These are phyloP conservation scores for Dorcus parallelipipedus DNA, from an alignment of 2,888 invertebrate genomes.

Conservation along the genomic window DNA sequence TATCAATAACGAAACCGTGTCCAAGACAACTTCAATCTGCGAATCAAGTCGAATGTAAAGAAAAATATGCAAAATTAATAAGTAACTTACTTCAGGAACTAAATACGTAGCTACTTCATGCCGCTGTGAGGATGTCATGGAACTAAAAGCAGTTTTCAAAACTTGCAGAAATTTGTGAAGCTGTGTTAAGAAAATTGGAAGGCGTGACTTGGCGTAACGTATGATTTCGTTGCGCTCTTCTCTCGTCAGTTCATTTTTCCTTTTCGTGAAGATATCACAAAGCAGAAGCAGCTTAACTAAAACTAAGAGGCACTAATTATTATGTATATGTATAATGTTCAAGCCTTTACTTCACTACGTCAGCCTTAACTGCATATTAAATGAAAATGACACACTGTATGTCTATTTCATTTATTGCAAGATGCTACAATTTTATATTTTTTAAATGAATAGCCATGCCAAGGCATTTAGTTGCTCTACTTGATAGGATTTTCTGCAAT, in stretches of 20 bases:
- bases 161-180: conserved; percentile 59
- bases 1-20: conserved; percentile 57
- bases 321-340: too few species aligned
- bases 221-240: conserved; percentile 66
- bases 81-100: conserved; percentile 59
- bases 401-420: too few species aligned
- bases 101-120: conserved; percentile 62
- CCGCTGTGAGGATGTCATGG: conserved; percentile 56
- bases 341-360: too few species aligned
- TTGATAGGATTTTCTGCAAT: too few species aligned
- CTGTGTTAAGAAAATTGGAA: conserved; percentile 64
- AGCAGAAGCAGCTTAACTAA: conserved; percentile 56
- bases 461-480: too few species aligned
- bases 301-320: conserved; percentile 39
- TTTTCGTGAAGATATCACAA: conserved; percentile 63
- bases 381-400: too few species aligned
- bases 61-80: not conserved
- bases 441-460: too few species aligned
- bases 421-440: too few species aligned
- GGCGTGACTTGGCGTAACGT: conserved; percentile 61
- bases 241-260: conserved; percentile 58
- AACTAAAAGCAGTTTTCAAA: conserved; percentile 57
- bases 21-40: conserved; percentile 61
- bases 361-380: too few species aligned
- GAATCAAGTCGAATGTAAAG: conserved; percentile 22